Evolutionary conservation across 2,888 invertebrate genomes (phyloP), one percentile per base, ranked within the genome.

Genomic region (Polyommatus icarus): DNA sequence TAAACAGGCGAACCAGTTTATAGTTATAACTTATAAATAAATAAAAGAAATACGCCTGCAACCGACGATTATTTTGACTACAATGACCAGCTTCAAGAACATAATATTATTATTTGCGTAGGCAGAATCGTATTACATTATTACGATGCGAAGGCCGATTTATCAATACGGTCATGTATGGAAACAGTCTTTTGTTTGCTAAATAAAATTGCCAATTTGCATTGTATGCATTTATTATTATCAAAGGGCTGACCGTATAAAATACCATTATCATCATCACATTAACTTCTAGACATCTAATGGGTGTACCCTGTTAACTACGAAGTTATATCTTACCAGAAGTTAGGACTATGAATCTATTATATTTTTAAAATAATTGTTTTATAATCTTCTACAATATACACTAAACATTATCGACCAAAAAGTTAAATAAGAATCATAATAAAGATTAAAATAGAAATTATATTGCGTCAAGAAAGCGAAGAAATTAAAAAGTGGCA

Each of bases 151-250:
- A 92, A 54, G 91, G 92, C 85, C 89, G 86, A 86, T 85, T 85
- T 86, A 86, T 87, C 85, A 84, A 85, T 86, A 86, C 84, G 84
- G 82, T 83, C 77, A 77, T 85, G 85, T 82, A 84, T 84, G 83
- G 85, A 85, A 84, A 84, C 83, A 81, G 85, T 84, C 86, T 87
- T 88, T 89, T 86, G 85, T 87, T 85, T 86, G 86, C 81, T 86
- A 85, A 82, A 85, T 89, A 88, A 88, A 89, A 87, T 89, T 87
- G 2, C 88, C 85, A 90, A 90, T 84, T 82, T 84, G 87, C 87
- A 89, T 90, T 88, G 88, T 89, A 86, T 85, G 84, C 83, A 76
- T 81, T 86, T 84, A 83, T 80, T 84, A 83, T 81, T 78, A 71
- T 71, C 73, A 67, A 61, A 61, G 10, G 24, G 61, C 61, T 61